Evolutionary conservation across 2,113 vertebrate genomes (phyloP), one percentile per base, ranked within the genome.

Genomic region (Poecilia latipinna): DNA sequence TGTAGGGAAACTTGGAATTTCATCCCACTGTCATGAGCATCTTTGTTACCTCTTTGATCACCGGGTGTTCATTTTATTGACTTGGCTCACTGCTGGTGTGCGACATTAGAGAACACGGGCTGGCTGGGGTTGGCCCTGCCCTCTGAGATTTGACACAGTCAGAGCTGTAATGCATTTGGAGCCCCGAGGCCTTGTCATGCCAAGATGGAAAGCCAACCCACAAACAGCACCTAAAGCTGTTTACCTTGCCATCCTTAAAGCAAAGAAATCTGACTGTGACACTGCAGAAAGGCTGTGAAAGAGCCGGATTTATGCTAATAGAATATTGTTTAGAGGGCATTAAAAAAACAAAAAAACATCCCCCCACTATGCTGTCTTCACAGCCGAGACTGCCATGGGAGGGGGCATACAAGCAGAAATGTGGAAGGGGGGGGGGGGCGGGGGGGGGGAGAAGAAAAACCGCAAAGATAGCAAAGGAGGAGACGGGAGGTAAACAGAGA

Each of bases 261-360:
- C 82, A 84, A 89, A 87, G 80, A 84, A 76, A 89, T 87, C 92
- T 90, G 88, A 78, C 92, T 94, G 94, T 92, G 91, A 90, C 92
- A 79, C 35, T 69, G 85, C 83, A 92, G 79, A 88, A 83, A 89
- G 78, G 82, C 77, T 54, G 77, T 80, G 68, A 92, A 80, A 74
- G 87, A 90, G 85, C 89, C 92, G 88, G 92, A 94, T 74, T 79
- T 88, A 88, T 90, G 93, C 93, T 91, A 95, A 92, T 89, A 85
- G 88, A 89, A 86, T 91, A 94, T 93, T 94, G 93, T 91, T 92
- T 87, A 83, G 86, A 86, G 90, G 73, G 87, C 79, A 19, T 84
- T 15, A 44, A 44, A 44, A 44, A 44, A 48, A 48, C 87, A 87
- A 87, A 88, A 80, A 84, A 70, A 91, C n/a, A 86, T 72, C 64